A percentile compares a stretch with the other conserved stretches of the same genome.
These are phyloP conservation scores for Orthonyx spaldingii DNA, from an alignment of 2,113 vertebrate species.

Conservation along the genomic window DNA sequence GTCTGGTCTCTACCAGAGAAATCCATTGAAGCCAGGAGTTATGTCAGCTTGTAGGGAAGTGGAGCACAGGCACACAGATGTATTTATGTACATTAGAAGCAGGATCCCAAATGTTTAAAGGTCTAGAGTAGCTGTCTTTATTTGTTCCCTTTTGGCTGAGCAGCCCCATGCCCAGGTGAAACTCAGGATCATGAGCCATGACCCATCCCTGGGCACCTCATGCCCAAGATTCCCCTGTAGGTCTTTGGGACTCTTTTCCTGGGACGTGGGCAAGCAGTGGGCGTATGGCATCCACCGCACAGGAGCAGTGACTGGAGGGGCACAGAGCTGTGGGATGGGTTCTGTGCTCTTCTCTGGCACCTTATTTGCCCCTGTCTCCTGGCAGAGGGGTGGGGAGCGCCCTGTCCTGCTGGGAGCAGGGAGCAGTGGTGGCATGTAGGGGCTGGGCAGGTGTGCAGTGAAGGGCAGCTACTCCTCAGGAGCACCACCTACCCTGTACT, in stretches of 20 bases:
- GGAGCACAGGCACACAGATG: neutral
- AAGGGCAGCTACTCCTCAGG: neutral
- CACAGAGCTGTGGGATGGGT: rapidly evolving
- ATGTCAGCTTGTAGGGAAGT: neutral
- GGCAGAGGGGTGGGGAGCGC: neutral
- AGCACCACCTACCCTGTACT: neutral
- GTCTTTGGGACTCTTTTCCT: neutral
- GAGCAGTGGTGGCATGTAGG: neutral
- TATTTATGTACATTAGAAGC: neutral
- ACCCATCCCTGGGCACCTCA: rapidly evolving
- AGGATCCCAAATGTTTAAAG: neutral
- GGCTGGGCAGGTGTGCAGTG: neutral
- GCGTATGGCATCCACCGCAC: neutral
- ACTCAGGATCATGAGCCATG: rapidly evolving
- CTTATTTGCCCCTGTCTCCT: neutral
- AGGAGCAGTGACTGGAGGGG: neutral
- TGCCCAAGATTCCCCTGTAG: rapidly evolving
- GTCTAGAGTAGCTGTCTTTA: neutral
- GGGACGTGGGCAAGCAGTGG: rapidly evolving
- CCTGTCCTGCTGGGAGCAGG: neutral
- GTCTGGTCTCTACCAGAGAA: neutral
- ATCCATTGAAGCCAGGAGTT: neutral
- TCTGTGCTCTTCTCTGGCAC: neutral
- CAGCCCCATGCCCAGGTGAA: neutral
- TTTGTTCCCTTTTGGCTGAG: neutral